phyloP scores from a whole-genome alignment of 2,888 invertebrate genomes.

The Muschampia plurimacula region DNA sequence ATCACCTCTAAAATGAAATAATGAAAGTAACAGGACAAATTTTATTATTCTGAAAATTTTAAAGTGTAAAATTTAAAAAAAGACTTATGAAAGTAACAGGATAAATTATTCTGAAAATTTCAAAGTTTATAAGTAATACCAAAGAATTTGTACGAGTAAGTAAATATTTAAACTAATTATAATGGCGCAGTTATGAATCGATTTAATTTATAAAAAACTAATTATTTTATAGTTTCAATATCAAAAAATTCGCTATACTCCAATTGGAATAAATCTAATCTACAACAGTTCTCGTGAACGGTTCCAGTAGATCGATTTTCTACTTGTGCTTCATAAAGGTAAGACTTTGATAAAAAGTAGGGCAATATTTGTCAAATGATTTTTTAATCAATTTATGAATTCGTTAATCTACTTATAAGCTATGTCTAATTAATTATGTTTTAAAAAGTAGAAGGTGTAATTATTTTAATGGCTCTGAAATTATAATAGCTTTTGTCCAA shows the following conservation, averaged over 20 bases:
- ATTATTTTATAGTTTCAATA: background rate
- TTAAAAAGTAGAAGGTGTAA: background rate
- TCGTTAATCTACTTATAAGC: background rate
- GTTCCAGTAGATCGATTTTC: background rate
- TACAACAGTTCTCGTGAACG: background rate
- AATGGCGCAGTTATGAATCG: background rate
- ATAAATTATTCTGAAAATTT: too few relatives aligned
- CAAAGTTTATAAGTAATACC: too few relatives aligned
- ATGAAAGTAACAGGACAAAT: too few relatives aligned
- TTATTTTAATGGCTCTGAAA: too few relatives aligned
- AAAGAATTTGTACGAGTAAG: too few relatives aligned
- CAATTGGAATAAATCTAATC: background rate
- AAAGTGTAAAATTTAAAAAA: too few relatives aligned
- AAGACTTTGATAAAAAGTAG: background rate
- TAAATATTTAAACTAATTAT: background rate
- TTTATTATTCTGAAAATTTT: too few relatives aligned
- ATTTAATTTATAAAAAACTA: background rate
- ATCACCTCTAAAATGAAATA: too few relatives aligned
- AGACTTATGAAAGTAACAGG: too few relatives aligned
- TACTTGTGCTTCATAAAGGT: background rate
- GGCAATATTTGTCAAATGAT: background rate
- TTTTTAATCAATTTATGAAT: background rate
- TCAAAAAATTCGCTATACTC: conserved; percentile 1
- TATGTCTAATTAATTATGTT: background rate
- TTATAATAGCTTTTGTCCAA: too few relatives aligned